Conservation (phyloP, 53 echinoderm and acorn worm genomes). For the Astropecten irregularis region DNA sequence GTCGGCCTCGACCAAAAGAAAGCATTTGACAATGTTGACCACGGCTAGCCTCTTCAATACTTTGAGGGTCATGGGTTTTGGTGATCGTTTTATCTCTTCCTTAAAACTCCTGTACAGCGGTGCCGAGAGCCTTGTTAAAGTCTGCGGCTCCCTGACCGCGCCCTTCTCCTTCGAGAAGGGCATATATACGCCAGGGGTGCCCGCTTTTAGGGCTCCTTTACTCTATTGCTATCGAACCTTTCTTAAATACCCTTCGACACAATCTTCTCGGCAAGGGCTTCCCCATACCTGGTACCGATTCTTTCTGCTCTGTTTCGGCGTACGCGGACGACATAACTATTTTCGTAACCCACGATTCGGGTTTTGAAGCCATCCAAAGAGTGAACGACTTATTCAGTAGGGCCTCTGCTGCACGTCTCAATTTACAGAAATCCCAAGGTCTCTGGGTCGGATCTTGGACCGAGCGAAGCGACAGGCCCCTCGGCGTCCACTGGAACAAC, state of each 20-base stretch:
- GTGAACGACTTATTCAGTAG: not conserved
- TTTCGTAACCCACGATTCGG: not conserved
- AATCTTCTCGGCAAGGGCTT: not conserved
- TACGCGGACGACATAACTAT: conserved; percentile 36
- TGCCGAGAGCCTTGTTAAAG: conserved; percentile 29
- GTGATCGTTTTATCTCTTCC: conserved; percentile 15
- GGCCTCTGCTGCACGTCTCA: conserved; percentile 7
- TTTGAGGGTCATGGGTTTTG: conserved; percentile 47
- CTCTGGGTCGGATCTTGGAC: no score
- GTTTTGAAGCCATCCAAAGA: conserved; percentile 11
- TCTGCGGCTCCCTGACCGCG: conserved; percentile 39
- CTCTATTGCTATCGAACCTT: conserved; percentile 9
- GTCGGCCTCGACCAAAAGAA: conserved; percentile 30
- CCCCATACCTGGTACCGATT: not conserved
- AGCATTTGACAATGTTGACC: conserved; percentile 46
- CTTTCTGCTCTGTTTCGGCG: conserved; percentile 5
- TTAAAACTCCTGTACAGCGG: conserved; percentile 11
- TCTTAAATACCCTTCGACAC: not conserved
- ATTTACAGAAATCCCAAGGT: not conserved
- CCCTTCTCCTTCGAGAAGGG: no score
- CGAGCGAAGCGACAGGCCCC: conserved; percentile 6
- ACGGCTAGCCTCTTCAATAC: conserved; percentile 32
- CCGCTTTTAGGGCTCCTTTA: no score
- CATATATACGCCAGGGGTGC: no score
- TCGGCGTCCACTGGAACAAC: conserved; percentile 10